A percentile compares a stretch with the other conserved stretches of the same genome.
Evolutionary conservation across 2,797 vertebrate genomes (phyloP).

Genomic region (Malurus leucopterus): DNA sequence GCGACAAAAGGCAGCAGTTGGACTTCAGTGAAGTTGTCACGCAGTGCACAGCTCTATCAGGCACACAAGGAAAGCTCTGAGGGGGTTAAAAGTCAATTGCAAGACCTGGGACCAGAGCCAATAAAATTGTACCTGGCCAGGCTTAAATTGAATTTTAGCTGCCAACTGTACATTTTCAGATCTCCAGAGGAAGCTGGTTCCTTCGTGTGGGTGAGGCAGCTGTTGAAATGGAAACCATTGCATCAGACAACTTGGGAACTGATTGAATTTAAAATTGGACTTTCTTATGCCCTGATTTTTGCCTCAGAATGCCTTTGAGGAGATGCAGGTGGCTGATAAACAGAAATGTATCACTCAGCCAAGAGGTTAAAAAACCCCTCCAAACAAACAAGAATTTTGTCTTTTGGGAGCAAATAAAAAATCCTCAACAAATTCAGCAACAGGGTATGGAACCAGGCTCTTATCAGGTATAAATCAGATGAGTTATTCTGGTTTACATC

Average conservation of each 20-base stretch:
- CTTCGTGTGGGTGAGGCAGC: slow-evolving; percentile 35
- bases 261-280: slow-evolving; percentile 73
- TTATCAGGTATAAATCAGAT: not conserved
- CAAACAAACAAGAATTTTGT: slow-evolving; percentile 48
- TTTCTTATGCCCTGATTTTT: slow-evolving; percentile 67
- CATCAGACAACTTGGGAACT: slow-evolving; percentile 55
- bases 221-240: slow-evolving; percentile 67
- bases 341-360: slow-evolving; percentile 61
- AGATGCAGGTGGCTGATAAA: slow-evolving; percentile 64
- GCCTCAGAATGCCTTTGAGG: slow-evolving; percentile 47
- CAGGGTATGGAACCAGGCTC: not conserved
- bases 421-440: not conserved
- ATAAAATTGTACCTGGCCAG: slow-evolving; percentile 52
- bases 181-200: slow-evolving; percentile 45
- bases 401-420: slow-evolving; percentile 1
- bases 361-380: slow-evolving; percentile 58
- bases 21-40: slow-evolving; percentile 28
- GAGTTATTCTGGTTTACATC: not conserved
- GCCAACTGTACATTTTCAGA: slow-evolving; percentile 53
- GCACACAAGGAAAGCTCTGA: slow-evolving; percentile 11
- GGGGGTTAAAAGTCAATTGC: slow-evolving; percentile 58
- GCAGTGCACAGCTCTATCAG: slow-evolving; percentile 1
- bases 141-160: slow-evolving; percentile 69
- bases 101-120: slow-evolving; percentile 22
- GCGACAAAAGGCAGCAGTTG: slow-evolving; percentile 11